Evolutionary conservation across 1,140 invertebrate genomes (phyloP), one percentile per base, ranked within the genome.

Genomic region (Lutraria rhynchaena): DNA sequence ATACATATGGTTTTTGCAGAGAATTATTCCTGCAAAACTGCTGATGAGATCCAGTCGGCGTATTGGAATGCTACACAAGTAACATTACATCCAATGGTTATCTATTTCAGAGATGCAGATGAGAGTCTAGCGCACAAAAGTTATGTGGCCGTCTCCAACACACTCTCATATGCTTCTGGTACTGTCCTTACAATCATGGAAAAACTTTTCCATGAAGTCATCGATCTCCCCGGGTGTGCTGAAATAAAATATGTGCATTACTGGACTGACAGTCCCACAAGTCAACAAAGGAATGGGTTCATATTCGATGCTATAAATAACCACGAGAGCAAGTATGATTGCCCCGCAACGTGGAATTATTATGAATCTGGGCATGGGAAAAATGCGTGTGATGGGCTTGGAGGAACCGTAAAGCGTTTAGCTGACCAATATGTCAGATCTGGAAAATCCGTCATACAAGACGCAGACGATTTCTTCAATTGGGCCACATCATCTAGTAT

Each of bases 331-430:
- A 22, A 55, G 55, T 74, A 19, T 58, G 33, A 29, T 29, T 24
- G 41, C 33, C 7, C 65, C 4, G 67, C 67, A 7, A 61, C 11
- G 2, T 83, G 76, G 76, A 81, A 83, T 51, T 81, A 74, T 51
- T 83, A 74, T 58, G 82, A 81, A 37, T 37, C 57, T 9, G 82
- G 77, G 0, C 82, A 83, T 58, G 82, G 82, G 2, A 83, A 83
- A 35, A 75, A 75, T 49, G 41, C 58, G 13, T 80, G 55, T 19
- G 65, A 61, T 51, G 65, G 51, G 24, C 35, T 83, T 19, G 29
- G 81, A 4, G 81, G 75, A 15, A 60, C 65, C 1, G 33, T 19
- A 13, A 83, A 80, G 31, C 29, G 81, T 44, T 4, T 83, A 24
- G 81, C 81, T 3, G 81, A 83, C 51, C 35, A 80, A 27, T 71